Conservation (phyloP, 2,888 invertebrate genomes). For the Alitta virens region DNA sequence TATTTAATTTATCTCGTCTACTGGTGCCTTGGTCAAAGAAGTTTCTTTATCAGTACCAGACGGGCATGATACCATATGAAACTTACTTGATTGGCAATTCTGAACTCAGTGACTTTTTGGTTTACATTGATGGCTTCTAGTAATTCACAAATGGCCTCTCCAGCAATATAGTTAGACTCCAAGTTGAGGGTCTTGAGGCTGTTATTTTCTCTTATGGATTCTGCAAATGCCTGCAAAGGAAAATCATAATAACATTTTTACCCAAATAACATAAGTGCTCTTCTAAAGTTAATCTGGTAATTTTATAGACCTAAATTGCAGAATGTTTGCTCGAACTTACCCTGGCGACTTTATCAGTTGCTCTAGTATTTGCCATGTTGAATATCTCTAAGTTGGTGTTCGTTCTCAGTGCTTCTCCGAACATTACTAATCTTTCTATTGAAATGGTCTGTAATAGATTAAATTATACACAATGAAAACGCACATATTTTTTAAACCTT, state of each 20-base stretch:
- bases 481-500: too few relatives aligned
- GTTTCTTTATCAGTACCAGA: too few relatives aligned
- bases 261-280: too few relatives aligned
- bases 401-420: slow-evolving; percentile 82
- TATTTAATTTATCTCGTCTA: too few relatives aligned
- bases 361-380: slow-evolving; percentile 88
- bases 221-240: slow-evolving; percentile 55
- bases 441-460: slow-evolving; percentile 83
- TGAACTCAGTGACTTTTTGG: slow-evolving; percentile 87
- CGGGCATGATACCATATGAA: too few relatives aligned
- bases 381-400: slow-evolving; percentile 91
- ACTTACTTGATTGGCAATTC: slow-evolving; percentile 93
- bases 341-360: slow-evolving; percentile 82
- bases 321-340: slow-evolving; percentile 42
- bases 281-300: too few relatives aligned
- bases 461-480: too few relatives aligned
- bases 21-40: too few relatives aligned
- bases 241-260: too few relatives aligned
- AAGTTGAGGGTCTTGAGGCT: slow-evolving; percentile 67
- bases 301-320: too few relatives aligned
- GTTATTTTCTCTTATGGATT: slow-evolving; percentile 64
- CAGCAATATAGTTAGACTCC: slow-evolving; percentile 96
- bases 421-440: slow-evolving; percentile 79
- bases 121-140: slow-evolving; percentile 82
- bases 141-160: slow-evolving; percentile 80